Conservation (phyloP, 2,888 invertebrate genomes). For the Cepaea hortensis region DNA sequence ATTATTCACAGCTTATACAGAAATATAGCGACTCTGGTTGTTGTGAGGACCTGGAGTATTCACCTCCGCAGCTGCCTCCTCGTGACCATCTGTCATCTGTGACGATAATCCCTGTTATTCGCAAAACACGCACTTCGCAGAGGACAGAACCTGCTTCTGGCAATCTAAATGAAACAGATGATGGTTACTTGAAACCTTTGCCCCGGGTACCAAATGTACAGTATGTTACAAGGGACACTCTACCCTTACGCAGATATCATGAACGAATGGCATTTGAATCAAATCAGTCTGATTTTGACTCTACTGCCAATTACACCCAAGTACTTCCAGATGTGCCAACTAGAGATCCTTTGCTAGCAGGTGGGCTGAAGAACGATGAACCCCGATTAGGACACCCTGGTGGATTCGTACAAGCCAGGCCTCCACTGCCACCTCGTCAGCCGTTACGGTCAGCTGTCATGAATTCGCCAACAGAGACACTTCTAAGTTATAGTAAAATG, state of each 20-base stretch:
- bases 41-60: not conserved
- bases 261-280: not conserved
- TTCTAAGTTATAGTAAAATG: no score
- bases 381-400: no score
- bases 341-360: not conserved
- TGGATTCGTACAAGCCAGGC: no score
- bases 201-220: no score
- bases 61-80: not conserved
- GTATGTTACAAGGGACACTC: no score
- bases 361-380: no score
- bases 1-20: no score
- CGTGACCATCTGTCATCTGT: not conserved
- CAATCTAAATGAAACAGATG: not conserved
- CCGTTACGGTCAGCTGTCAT: no score
- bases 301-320: not conserved
- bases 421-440: no score
- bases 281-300: not conserved
- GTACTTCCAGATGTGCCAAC: not conserved
- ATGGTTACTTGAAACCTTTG: not conserved
- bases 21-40: no score
- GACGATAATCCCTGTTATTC: no score
- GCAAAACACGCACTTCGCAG: not conserved
- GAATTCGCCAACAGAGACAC: no score
- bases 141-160: not conserved
- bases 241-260: not conserved